These are phyloP conservation scores for Solenopsis invicta DNA, from an alignment of 1,140 invertebrate species.

Conservation along the genomic window DNA sequence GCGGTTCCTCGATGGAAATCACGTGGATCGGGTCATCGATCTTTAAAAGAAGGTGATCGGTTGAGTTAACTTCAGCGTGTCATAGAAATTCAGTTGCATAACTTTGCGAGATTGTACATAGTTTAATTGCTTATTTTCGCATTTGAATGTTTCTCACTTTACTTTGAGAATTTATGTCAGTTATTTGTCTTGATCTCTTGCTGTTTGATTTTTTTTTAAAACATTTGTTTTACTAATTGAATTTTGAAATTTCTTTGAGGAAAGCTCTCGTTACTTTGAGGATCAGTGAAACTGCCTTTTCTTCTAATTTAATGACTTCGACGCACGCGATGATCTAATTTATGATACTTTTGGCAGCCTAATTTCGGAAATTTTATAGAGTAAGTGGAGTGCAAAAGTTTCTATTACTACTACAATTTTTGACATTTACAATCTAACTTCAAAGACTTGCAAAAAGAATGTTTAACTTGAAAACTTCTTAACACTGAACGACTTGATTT, in stretches of 20 bases:
- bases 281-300: neutral
- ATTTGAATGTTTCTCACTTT: neutral
- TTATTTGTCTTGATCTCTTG: conserved; percentile 4
- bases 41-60: conserved; percentile 78
- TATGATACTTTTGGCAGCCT: neutral
- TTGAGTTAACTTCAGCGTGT: conserved; percentile 37
- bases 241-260: neutral
- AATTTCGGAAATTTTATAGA: conserved; percentile 4
- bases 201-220: neutral
- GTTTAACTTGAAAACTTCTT: neutral
- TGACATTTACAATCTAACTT: neutral
- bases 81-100: conserved; percentile 9
- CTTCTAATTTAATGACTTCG: neutral
- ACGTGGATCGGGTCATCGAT: conserved; percentile 90
- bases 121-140: neutral
- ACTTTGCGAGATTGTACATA: conserved; percentile 8
- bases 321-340: neutral
- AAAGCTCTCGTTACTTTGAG: neutral
- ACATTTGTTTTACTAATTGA: neutral
- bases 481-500: neutral
- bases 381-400: neutral
- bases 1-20: conserved; percentile 88
- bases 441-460: neutral
- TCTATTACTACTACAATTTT: neutral
- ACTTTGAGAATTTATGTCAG: neutral